Conservation (phyloP, 2,113 vertebrate genomes). For the Actenoides hombroni region DNA sequence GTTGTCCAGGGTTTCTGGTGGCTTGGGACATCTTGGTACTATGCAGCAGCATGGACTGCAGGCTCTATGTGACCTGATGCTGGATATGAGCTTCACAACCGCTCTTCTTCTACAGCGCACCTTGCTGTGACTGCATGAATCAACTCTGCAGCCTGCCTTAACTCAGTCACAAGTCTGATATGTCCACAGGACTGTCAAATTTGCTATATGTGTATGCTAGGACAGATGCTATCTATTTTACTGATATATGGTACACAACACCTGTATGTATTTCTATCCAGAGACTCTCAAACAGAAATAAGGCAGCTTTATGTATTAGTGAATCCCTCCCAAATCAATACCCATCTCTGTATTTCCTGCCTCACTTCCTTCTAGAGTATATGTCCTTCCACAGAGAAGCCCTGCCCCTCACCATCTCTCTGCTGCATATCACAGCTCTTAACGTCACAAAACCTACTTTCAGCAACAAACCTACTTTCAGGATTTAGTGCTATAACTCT, state of each 20-base stretch:
- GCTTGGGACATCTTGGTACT: not conserved
- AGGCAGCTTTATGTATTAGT: not conserved
- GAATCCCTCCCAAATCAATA: not conserved
- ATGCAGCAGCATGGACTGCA: too few relatives aligned
- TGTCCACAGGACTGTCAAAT: not conserved
- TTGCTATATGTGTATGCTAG: accelerated
- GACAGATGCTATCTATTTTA: not conserved
- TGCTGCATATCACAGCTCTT: not conserved
- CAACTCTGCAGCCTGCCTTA: not conserved
- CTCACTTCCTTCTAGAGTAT: not conserved
- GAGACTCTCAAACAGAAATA: not conserved
- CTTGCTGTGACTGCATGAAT: not conserved
- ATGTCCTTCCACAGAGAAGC: not conserved
- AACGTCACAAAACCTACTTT: not conserved
- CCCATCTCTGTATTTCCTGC: not conserved
- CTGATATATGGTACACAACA: not conserved
- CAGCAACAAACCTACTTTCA: not conserved
- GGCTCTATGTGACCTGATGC: accelerated
- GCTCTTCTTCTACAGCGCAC: not conserved
- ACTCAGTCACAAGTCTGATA: not conserved
- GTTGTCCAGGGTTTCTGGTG: not conserved
- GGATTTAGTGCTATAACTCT: not conserved
- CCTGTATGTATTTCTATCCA: not conserved
- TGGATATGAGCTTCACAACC: not conserved
- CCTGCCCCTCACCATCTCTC: not conserved